Evolutionary conservation across 2,888 invertebrate species (phyloP).

Genomic region (Villa cingulata): DNA sequence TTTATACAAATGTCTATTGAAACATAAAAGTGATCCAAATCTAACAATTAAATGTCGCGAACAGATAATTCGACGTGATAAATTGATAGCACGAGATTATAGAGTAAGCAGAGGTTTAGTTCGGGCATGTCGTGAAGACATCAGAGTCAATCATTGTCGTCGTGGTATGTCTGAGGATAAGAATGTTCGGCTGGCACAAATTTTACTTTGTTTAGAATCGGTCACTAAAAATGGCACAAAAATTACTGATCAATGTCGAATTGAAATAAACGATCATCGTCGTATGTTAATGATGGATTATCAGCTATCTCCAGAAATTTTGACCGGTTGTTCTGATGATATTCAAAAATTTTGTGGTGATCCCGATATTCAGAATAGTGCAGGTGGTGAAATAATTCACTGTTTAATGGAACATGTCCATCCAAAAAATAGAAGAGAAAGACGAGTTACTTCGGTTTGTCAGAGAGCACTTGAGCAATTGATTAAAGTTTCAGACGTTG

Average conservation of each 20-base stretch:
- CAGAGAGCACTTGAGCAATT: conserved; percentile 66
- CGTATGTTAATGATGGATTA: conserved; percentile 87
- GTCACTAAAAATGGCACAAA: conserved; percentile 55
- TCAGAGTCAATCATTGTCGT: conserved; percentile 71
- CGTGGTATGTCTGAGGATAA: conserved; percentile 69
- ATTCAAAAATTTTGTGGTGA: conserved; percentile 62
- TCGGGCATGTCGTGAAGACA: conserved; percentile 79
- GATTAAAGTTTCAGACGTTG: conserved; percentile 79
- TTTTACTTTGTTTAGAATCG: conserved; percentile 84
- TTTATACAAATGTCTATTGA: conserved; percentile 79
- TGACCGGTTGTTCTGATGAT: conserved; percentile 74
- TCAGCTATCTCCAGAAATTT: conserved; percentile 82
- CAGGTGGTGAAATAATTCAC: conserved; percentile 80
- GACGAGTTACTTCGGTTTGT: conserved; percentile 55
- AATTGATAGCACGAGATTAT: conserved; percentile 81
- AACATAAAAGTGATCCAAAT: conserved; percentile 58
- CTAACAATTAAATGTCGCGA: conserved; percentile 62
- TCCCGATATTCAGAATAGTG: conserved; percentile 39
- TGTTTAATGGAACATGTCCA: conserved; percentile 86
- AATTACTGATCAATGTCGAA: conserved; percentile 63
- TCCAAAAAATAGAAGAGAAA: conserved; percentile 43
- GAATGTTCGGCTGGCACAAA: conserved; percentile 73
- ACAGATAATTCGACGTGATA: conserved; percentile 72
- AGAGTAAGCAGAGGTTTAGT: conserved; percentile 78
- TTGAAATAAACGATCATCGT: conserved; percentile 83